Evolutionary conservation across 2,888 invertebrate genomes (phyloP), one percentile per base, ranked within the genome.

Genomic region (Drosophila formosana): DNA sequence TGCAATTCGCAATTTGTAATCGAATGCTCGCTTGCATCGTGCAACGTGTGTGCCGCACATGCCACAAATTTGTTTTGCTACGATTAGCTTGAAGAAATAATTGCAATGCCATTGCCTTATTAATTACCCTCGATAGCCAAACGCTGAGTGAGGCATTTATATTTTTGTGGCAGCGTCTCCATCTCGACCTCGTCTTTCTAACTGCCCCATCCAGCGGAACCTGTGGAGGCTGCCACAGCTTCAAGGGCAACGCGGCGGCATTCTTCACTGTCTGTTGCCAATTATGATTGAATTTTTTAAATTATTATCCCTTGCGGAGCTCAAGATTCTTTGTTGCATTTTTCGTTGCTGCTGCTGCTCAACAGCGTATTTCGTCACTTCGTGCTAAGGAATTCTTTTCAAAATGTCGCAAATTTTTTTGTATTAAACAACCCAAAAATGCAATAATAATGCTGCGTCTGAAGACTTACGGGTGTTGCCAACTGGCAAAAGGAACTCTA

Each of bases 51-150:
- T 30, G 41, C 18, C 49, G 63, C 77, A 78, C 72, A 77, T 82
- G 82, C 84, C 73, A 76, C 84, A 84, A 75, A 87, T 87, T 88
- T 85, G 88, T 84, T 84, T 41, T 84, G 85, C 84, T 81, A 72
- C 83, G 80, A 87, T 85, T 85, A 82, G 82, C 72, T 32, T n/a
- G 34, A 41, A 51, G 30, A 37, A 72, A 46, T 55, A 55, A 83
- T 81, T 72, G 82, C 78, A 62, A 69, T 78, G 78, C 78, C 82
- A 81, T 73, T 78, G 75, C 78, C 75, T 80, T 85, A 85, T 85
- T 85, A 85, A 85, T 85, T 88, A 81, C 86, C 80, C 63, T 30
- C 66, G 85, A 85, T 85, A 88, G 58, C 73, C 68, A 74, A 30
- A 73, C 67, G 58, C 56, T 45, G 81, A 88, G 80, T 88, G 82